These are phyloP conservation scores for Diprion similis DNA, from an alignment of 1,140 invertebrate genomes.

Conservation along the genomic window DNA sequence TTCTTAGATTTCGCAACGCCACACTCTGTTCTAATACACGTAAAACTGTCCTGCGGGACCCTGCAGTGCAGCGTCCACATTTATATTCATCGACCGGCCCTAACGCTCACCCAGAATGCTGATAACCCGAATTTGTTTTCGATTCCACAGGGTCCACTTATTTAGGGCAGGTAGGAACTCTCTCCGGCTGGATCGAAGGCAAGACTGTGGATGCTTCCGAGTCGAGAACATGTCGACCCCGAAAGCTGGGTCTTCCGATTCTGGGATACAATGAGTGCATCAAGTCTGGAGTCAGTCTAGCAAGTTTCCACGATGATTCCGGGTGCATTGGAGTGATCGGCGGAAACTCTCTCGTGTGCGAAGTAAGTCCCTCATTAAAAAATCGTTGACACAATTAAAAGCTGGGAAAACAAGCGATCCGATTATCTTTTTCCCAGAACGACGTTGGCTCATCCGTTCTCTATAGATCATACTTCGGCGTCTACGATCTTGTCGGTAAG, in stretches of 20 bases:
- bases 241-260: constrained; percentile 62
- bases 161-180: constrained; percentile 63
- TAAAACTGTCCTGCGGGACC: too few species aligned
- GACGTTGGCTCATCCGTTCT: constrained; percentile 60
- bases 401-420: constrained; percentile 5
- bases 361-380: constrained; percentile 45
- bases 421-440: constrained; percentile 44
- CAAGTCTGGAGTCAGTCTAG: constrained; percentile 43
- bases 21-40: too few species aligned
- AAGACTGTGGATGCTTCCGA: constrained; percentile 24
- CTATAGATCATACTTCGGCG: constrained; percentile 53
- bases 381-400: constrained; percentile 11
- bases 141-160: constrained; percentile 53
- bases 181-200: constrained; percentile 64
- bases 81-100: too few species aligned
- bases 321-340: constrained; percentile 63
- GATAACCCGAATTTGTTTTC: too few species aligned
- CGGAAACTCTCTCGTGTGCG: constrained; percentile 54
- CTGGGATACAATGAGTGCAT: constrained; percentile 56
- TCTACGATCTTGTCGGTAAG: constrained; percentile 62
- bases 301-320: constrained; percentile 57
- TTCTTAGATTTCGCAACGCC: too few species aligned
- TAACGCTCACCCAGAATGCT: too few species aligned
- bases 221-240: constrained; percentile 51
- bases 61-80: too few species aligned